Evolutionary conservation across 2,888 invertebrate species (phyloP).

Genomic region (Odiellus spinosus): DNA sequence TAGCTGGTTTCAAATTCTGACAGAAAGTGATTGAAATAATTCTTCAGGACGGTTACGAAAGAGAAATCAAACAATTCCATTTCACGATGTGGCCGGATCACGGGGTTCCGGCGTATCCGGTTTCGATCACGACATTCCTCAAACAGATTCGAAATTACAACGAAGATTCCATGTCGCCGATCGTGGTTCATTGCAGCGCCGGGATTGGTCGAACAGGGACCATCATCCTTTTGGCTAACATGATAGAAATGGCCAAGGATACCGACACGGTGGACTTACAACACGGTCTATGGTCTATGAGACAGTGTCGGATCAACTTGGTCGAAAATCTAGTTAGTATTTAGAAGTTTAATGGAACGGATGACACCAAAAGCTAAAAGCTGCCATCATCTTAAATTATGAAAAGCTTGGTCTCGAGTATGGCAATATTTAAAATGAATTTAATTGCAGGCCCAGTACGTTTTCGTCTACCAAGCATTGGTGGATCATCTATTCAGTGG

Average conservation of each 20-base stretch:
- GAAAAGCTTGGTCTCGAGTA: background rate
- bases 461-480: background rate
- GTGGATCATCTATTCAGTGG: background rate
- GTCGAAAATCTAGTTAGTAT: constrained; percentile 9
- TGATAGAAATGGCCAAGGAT: constrained; percentile 6
- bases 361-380: too few relatives aligned
- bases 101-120: constrained; percentile 7
- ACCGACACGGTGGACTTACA: constrained; percentile 5
- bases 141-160: constrained; percentile 3
- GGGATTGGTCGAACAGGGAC: constrained; percentile 12
- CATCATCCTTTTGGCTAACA: constrained; percentile 8
- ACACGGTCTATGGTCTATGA: constrained; percentile 4
- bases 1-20: background rate
- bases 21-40: constrained; percentile 11
- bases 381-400: too few relatives aligned
- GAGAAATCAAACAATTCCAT: constrained; percentile 9
- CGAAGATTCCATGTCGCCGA: background rate
- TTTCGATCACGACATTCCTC: constrained; percentile 6
- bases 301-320: constrained; percentile 9
- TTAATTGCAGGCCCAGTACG: background rate
- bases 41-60: background rate
- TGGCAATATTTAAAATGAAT: too few relatives aligned
- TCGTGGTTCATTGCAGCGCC: constrained; percentile 11
- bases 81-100: constrained; percentile 11
- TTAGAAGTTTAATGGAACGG: background rate